Evolutionary conservation across 2,888 invertebrate species (phyloP).

Genomic region (Scotopteryx bipunctaria): DNA sequence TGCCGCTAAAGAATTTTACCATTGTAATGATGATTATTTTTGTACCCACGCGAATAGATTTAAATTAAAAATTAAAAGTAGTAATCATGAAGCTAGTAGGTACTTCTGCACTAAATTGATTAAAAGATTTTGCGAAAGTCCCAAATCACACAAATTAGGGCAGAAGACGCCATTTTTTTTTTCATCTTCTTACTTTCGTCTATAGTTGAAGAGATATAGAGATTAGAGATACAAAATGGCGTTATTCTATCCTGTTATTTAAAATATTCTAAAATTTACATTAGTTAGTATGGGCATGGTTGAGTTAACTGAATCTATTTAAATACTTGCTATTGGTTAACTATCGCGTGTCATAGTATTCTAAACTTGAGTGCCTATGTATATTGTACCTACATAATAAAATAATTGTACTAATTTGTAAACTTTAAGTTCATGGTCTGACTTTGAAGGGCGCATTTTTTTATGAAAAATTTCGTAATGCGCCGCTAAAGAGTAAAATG

Average conservation of each 20-base stretch:
- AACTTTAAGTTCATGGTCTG: not conserved
- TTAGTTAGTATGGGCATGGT: no score
- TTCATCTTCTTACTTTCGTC: not conserved
- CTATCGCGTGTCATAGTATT: conserved; percentile 32
- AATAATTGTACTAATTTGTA: no score
- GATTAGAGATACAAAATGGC: conserved; percentile 5
- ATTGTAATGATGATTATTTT: conserved; percentile 4
- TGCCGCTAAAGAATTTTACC: conserved; percentile 1
- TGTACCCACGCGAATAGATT: not conserved
- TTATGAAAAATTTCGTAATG: not conserved
- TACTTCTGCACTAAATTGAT: not conserved
- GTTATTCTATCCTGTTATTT: not conserved
- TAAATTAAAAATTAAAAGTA: not conserved
- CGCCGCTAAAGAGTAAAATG: not conserved
- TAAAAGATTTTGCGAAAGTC: not conserved
- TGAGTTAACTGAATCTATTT: conserved; percentile 6
- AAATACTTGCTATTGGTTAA: conserved; percentile 9
- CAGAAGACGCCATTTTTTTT: not conserved
- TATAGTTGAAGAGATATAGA: not conserved
- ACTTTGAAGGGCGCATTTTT: no score
- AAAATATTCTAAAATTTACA: not conserved
- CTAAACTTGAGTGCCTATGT: conserved; percentile 41
- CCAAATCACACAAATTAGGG: conserved; percentile 2
- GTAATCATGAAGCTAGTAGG: not conserved
- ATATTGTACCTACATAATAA: conserved; percentile 37